Conservation (phyloP, 2,888 invertebrate species). For the Heteropelma amictum region DNA sequence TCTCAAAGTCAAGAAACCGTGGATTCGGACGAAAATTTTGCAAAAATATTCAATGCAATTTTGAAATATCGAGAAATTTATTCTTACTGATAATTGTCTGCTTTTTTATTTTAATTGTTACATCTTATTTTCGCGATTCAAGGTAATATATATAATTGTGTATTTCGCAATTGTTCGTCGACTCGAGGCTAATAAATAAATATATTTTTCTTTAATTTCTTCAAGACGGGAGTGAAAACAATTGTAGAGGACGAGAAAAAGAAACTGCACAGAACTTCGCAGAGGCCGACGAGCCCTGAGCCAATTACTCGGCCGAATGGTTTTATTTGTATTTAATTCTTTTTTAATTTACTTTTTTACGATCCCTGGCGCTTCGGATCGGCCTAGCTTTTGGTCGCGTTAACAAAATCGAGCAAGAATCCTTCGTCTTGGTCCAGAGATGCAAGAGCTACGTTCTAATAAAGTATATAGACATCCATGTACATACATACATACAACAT, state of each 20-base stretch:
- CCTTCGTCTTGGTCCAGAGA: conserved; percentile 64
- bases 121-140: too few relatives aligned
- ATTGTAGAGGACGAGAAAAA: conserved; percentile 52
- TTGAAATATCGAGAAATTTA: not conserved
- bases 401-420: conserved; percentile 73
- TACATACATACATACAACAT: conserved; percentile 1
- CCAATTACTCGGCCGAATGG: conserved; percentile 77
- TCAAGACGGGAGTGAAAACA: conserved; percentile 20
- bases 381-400: conserved; percentile 50
- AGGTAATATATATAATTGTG: too few relatives aligned
- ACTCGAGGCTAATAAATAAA: too few relatives aligned
- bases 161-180: too few relatives aligned
- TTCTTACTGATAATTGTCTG: too few relatives aligned
- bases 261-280: conserved; percentile 57
- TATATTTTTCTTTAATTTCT: too few relatives aligned
- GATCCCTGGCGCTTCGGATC: conserved; percentile 56
- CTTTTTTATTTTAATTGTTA: too few relatives aligned
- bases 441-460: conserved; percentile 10
- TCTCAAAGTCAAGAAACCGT: not conserved
- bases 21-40: not conserved
- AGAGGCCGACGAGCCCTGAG: conserved; percentile 62
- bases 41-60: too few relatives aligned
- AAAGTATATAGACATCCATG: not conserved
- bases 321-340: conserved; percentile 78
- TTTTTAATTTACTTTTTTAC: conserved; percentile 78